These are phyloP conservation scores for Silurus aristotelis DNA, from an alignment of 2,797 vertebrate species.

Conservation along the genomic window DNA sequence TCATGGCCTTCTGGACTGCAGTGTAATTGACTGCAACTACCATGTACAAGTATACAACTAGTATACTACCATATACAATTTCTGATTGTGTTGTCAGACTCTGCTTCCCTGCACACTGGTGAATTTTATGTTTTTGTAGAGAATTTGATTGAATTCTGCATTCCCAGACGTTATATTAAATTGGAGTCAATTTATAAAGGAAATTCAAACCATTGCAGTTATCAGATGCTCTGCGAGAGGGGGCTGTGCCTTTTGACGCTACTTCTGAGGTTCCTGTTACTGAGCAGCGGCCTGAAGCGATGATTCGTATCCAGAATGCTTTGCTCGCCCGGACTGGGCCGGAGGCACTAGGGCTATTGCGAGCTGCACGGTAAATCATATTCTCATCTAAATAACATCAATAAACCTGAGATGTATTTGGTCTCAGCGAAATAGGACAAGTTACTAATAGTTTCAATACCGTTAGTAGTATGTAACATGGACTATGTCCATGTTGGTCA, in stretches of 20 bases:
- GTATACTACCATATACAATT: no score
- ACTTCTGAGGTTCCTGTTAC: slow-evolving; percentile 86
- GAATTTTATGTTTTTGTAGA: background rate
- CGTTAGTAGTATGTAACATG: background rate
- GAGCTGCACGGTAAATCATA: slow-evolving; percentile 82
- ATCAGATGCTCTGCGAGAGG: slow-evolving; percentile 67
- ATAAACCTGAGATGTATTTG: background rate
- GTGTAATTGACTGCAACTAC: background rate
- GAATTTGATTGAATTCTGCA: background rate
- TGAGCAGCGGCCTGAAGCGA: slow-evolving; percentile 84
- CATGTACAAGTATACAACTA: background rate
- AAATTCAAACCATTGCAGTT: slow-evolving; percentile 61
- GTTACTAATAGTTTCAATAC: background rate
- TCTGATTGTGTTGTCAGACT: background rate
- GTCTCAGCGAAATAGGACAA: background rate
- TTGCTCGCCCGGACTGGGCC: slow-evolving; percentile 72
- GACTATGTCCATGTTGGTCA: background rate
- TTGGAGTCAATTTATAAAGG: background rate
- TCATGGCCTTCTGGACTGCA: background rate
- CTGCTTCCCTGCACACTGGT: background rate
- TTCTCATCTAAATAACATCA: background rate
- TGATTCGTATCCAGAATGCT: slow-evolving; percentile 85
- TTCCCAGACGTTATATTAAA: background rate
- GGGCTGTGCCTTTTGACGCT: slow-evolving; percentile 86
- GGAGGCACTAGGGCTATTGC: slow-evolving; percentile 83